Evolutionary conservation across 2,797 vertebrate species (phyloP).

Genomic region (Sphaeramia orbicularis): DNA sequence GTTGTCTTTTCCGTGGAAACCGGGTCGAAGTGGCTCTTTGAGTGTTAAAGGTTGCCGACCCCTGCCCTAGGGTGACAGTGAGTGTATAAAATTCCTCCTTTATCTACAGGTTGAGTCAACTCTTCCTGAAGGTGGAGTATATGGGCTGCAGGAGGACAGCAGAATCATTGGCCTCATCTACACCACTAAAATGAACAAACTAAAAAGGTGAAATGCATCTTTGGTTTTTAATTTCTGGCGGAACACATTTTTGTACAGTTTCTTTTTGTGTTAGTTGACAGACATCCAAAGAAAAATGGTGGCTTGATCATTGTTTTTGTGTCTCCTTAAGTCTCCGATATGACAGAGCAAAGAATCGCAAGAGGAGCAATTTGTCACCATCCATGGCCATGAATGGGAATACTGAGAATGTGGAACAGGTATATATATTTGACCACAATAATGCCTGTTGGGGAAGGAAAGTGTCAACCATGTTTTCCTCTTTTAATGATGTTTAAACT

Average conservation of each 20-base stretch:
- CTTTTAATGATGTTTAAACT: background rate
- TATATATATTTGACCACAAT: conserved; percentile 18
- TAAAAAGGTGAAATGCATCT: conserved; percentile 62
- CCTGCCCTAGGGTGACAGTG: background rate
- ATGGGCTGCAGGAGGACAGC: conserved; percentile 76
- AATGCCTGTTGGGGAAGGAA: background rate
- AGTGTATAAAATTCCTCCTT: background rate
- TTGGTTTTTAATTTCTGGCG: background rate
- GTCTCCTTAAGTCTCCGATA: conserved; percentile 16
- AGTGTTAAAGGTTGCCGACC: no score
- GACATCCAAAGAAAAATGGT: no score
- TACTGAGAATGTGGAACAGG: conserved; percentile 23
- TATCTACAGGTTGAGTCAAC: conserved; percentile 67
- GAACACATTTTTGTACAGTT: background rate
- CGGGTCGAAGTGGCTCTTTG: no score
- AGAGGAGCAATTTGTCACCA: background rate
- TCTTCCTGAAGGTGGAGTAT: conserved; percentile 73
- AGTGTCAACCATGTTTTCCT: background rate
- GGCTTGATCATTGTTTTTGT: background rate
- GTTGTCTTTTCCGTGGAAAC: no score
- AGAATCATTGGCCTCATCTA: conserved; percentile 83
- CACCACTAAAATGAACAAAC: conserved; percentile 77
- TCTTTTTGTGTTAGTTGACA: background rate
- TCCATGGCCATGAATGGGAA: background rate
- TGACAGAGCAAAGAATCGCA: conserved; percentile 8